Conservation (phyloP, 2,888 invertebrate species). For the Amorpha juglandis region DNA sequence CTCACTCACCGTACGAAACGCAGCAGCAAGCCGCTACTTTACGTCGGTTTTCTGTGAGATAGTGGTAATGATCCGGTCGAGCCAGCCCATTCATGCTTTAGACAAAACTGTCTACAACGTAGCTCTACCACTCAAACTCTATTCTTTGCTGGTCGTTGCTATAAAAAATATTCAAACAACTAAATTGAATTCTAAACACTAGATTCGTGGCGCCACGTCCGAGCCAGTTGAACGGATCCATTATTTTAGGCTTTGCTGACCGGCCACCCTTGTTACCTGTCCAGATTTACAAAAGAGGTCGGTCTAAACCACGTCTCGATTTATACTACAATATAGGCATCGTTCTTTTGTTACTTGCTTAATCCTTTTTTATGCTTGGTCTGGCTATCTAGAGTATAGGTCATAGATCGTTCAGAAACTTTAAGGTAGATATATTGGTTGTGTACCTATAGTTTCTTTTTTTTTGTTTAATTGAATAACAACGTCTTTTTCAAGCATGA, state of each 20-base stretch:
- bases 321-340: constrained; percentile 5
- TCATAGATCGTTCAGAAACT: background rate
- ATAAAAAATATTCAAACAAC: background rate
- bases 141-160: too few species aligned
- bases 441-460: too few species aligned
- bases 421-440: too few species aligned
- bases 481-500: too few species aligned
- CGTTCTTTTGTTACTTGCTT: background rate
- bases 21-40: too few species aligned
- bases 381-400: background rate
- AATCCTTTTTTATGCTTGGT: background rate
- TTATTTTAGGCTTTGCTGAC: constrained; percentile 74
- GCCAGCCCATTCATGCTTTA: too few species aligned
- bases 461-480: too few species aligned
- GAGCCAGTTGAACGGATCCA: constrained; percentile 45
- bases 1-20: too few species aligned
- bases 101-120: too few species aligned
- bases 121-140: too few species aligned
- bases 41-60: too few species aligned
- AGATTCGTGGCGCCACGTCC: constrained; percentile 4
- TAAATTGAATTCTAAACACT: background rate
- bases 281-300: constrained; percentile 28
- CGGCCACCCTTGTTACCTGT: constrained; percentile 51
- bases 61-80: too few species aligned
- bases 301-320: constrained; percentile 1